Conservation (phyloP, 2,113 vertebrate genomes). For the Aramus guarauna region DNA sequence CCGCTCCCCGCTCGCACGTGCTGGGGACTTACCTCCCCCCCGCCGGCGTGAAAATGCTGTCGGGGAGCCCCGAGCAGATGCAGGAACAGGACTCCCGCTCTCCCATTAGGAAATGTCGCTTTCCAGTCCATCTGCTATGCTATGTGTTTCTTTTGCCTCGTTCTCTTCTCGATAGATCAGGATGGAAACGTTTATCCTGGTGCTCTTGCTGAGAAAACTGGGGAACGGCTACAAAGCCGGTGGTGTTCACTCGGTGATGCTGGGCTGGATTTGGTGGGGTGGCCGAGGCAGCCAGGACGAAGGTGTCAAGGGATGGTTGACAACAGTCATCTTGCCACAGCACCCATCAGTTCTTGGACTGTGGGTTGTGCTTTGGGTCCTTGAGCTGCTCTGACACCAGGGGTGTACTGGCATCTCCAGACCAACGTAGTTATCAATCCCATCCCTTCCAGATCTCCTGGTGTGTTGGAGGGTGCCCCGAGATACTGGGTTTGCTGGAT, state of each 20-base stretch:
- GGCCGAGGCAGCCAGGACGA: background rate
- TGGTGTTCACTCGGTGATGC: accelerated
- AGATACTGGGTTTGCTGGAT: background rate
- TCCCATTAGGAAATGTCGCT: background rate
- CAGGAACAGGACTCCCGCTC: background rate
- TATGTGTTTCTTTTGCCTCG: background rate
- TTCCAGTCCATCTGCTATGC: background rate
- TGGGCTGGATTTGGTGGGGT: background rate
- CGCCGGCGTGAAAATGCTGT: background rate
- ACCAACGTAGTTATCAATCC: background rate
- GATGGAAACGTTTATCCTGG: background rate
- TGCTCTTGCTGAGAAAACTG: accelerated
- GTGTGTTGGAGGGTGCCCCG: too few species aligned
- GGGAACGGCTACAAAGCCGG: accelerated
- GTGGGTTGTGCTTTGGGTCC: background rate
- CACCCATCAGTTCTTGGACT: background rate
- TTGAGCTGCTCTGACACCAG: background rate
- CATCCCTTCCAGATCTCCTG: too few species aligned
- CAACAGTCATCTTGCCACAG: background rate
- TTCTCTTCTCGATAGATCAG: too few species aligned
- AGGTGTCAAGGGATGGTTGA: background rate
- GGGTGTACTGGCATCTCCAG: background rate
- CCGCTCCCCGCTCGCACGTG: accelerated
- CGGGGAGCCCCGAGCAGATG: background rate
- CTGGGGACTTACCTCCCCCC: background rate